Evolutionary conservation across 2,888 invertebrate species (phyloP).

Genomic region (Cryptocephalus moraei): DNA sequence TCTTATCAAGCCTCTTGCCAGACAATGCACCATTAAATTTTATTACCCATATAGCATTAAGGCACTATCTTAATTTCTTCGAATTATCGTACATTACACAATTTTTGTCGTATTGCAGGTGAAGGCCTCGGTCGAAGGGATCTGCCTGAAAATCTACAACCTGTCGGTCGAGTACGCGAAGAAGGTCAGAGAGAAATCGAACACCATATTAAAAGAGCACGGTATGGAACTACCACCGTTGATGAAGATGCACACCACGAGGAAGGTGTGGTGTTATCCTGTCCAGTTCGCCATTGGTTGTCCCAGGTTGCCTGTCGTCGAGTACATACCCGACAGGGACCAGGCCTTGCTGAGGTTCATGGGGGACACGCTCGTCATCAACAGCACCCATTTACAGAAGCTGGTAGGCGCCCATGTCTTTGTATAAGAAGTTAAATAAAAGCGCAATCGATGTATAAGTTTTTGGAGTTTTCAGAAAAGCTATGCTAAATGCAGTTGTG

Average conservation of each 20-base stretch:
- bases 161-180: conserved; percentile 85
- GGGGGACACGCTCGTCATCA: conserved; percentile 76
- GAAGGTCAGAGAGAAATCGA: conserved; percentile 81
- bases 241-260: conserved; percentile 55
- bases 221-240: conserved; percentile 55
- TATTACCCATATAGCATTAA: no score
- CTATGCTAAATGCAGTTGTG: no score
- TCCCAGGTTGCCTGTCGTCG: conserved; percentile 75
- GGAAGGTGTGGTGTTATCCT: conserved; percentile 94
- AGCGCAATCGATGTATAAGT: neutral
- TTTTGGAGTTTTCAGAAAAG: no score
- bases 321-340: conserved; percentile 78
- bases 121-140: conserved; percentile 88
- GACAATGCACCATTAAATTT: no score
- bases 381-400: conserved; percentile 83
- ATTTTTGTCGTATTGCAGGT: conserved; percentile 33
- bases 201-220: conserved; percentile 75
- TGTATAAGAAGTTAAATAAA: neutral
- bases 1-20: neutral
- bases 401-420: conserved; percentile 48
- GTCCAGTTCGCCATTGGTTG: conserved; percentile 82
- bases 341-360: conserved; percentile 79
- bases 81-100: neutral
- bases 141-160: conserved; percentile 88
- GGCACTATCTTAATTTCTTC: neutral